phyloP scores from a whole-genome alignment of 2,888 invertebrate genomes.

The Eupeodes latifasciatus region DNA sequence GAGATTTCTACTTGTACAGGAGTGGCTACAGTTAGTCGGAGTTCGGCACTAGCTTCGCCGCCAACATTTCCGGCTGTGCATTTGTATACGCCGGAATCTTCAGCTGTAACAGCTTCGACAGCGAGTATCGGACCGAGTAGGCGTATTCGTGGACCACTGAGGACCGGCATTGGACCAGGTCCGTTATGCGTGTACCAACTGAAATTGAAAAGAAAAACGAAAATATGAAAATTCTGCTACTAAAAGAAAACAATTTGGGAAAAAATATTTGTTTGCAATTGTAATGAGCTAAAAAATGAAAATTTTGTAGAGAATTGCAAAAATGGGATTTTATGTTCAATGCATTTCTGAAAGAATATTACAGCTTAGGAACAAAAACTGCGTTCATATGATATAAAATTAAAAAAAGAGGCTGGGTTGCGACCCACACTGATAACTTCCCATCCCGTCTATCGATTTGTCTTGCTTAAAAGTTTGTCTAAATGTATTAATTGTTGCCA shows the following conservation, averaged over 20 bases:
- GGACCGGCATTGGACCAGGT: slow-evolving; percentile 87
- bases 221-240: background rate
- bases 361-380: too few species aligned
- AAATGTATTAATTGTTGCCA: too few species aligned
- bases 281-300: background rate
- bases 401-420: too few species aligned
- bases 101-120: slow-evolving; percentile 89
- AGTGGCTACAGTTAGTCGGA: slow-evolving; percentile 87
- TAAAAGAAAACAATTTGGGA: background rate
- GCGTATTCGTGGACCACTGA: slow-evolving; percentile 87
- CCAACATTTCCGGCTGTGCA: slow-evolving; percentile 89
- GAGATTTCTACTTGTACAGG: slow-evolving; percentile 88
- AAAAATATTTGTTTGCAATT: background rate
- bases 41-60: slow-evolving; percentile 89
- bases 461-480: too few species aligned
- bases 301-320: too few species aligned
- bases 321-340: too few species aligned
- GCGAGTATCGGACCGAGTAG: slow-evolving; percentile 89
- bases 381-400: too few species aligned
- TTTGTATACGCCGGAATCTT: slow-evolving; percentile 88
- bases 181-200: slow-evolving; percentile 90
- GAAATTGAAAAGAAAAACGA: slow-evolving; percentile 77
- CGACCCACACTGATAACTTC: too few species aligned
- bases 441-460: too few species aligned
- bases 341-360: too few species aligned